phyloP scores from a whole-genome alignment of 2,888 invertebrate genomes.

The Cepaea hortensis region DNA sequence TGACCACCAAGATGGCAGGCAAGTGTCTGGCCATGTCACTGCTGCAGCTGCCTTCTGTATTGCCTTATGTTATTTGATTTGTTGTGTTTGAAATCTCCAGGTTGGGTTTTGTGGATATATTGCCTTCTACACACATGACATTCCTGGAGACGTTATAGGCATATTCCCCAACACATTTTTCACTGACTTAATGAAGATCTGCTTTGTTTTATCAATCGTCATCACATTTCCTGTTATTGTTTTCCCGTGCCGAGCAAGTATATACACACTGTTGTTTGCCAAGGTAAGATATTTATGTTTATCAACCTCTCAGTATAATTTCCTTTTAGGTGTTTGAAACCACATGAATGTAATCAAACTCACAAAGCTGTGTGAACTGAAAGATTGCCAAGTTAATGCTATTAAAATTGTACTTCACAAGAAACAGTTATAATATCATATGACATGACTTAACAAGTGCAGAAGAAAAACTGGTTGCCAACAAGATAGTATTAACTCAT shows the following conservation, averaged over 20 bases:
- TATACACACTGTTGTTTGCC: constrained; percentile 91
- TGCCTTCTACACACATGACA: constrained; percentile 83
- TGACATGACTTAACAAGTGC: no score
- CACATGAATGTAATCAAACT: not conserved
- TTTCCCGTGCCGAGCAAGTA: constrained; percentile 94
- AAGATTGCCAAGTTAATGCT: no score
- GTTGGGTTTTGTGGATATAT: constrained; percentile 95
- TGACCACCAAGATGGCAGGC: no score
- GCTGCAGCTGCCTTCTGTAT: not conserved
- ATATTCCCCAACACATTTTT: constrained; percentile 87
- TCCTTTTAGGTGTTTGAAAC: not conserved
- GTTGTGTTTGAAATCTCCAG: constrained; percentile 75
- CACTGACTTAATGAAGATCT: constrained; percentile 93
- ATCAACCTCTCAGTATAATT: not conserved
- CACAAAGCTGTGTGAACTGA: no score
- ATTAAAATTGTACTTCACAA: no score
- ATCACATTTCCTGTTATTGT: constrained; percentile 97
- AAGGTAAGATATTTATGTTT: constrained; percentile 80
- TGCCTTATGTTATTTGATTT: not conserved
- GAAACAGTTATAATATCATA: not conserved
- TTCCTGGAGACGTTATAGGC: constrained; percentile 91
- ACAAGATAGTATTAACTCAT: no score
- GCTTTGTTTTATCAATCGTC: constrained; percentile 94
- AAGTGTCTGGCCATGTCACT: no score
- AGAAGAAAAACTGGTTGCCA: no score